Evolutionary conservation across 2,113 vertebrate species (phyloP), one percentile per base, ranked within the genome.

Genomic region (Daphoenositta chrysoptera): DNA sequence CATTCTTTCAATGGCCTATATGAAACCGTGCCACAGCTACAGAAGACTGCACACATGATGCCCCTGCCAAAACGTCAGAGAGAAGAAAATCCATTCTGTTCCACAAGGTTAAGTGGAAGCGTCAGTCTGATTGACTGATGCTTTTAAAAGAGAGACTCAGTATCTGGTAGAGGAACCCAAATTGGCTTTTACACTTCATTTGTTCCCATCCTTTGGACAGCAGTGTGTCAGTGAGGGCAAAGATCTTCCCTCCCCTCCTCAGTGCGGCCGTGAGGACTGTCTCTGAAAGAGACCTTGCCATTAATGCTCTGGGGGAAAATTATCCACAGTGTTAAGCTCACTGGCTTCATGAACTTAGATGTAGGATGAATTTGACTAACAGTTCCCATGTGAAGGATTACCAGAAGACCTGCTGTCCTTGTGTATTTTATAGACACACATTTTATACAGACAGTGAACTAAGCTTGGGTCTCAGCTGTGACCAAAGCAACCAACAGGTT

Each of bases 101-200:
- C 95, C 87, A 87, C 78, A 75, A 80, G 93, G 92, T 96, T 96
- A 97, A 97, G 79, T 95, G 85, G 89, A 97, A 91, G 57, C 8
- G 69, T 96, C 93, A 93, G 84, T 83, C 90, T 97, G 94, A 97
- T 90, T 95, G 94, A 97, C 88, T 53, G 42, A 86, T 91, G 90
- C 84, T 78, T 96, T 94, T 97, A 94, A 96, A 95, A 95, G 73
- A 69, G 47, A 97, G 48, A 75, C 68, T 93, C 87, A 39, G 75
- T 95, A 80, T 93, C 80, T 81, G 84, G 61, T 57, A 93, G 71
- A 95, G 90, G 77, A 78, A 83, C 64, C 76, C 47, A 94, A 97
- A 97, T 26, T 96, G 96, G 94, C 82, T 94, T 97, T 93, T 94
- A 93, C 10, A 31, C 83, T 96, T 97, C 95, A 96, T 97, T 96